Conservation (phyloP, 2,113 vertebrate genomes). For the Ciconia maguari region DNA sequence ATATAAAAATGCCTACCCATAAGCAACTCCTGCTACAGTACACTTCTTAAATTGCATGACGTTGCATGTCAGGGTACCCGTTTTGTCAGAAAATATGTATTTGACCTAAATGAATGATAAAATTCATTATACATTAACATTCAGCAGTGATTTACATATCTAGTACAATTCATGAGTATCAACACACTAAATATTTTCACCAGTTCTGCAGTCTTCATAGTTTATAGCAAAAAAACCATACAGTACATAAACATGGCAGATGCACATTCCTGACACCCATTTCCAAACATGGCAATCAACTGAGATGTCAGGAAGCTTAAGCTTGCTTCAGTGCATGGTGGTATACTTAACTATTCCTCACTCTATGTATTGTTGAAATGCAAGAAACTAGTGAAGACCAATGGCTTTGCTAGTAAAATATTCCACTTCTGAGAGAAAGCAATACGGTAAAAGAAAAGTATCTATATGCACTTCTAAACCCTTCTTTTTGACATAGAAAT, state of each 20-base stretch:
- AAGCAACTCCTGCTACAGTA: constrained; percentile 92
- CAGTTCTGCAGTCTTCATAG: not conserved
- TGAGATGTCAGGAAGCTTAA: not conserved
- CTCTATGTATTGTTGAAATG: not conserved
- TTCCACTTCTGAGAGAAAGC: not conserved
- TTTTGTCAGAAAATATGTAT: constrained; percentile 99
- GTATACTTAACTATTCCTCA: not conserved
- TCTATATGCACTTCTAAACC: not conserved
- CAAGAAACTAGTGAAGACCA: not conserved
- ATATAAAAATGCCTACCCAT: constrained; percentile 83
- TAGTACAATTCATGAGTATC: not conserved
- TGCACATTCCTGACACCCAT: not conserved
- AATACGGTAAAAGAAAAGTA: not conserved
- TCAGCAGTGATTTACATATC: not conserved
- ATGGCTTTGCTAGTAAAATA: not conserved
- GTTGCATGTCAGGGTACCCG: constrained; percentile 97
- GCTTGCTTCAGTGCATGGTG: not conserved
- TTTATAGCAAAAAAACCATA: not conserved
- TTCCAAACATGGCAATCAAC: not conserved
- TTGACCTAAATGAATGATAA: constrained; percentile 84
- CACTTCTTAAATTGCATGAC: constrained; percentile 99
- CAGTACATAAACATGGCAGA: not conserved
- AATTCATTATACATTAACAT: constrained; percentile 2
- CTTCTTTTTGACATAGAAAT: not conserved
- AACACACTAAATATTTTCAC: not conserved